A percentile compares a stretch with the other conserved stretches of the same genome.
Conservation (phyloP, 1,140 invertebrate species). For the Pteromalus puparum region DNA sequence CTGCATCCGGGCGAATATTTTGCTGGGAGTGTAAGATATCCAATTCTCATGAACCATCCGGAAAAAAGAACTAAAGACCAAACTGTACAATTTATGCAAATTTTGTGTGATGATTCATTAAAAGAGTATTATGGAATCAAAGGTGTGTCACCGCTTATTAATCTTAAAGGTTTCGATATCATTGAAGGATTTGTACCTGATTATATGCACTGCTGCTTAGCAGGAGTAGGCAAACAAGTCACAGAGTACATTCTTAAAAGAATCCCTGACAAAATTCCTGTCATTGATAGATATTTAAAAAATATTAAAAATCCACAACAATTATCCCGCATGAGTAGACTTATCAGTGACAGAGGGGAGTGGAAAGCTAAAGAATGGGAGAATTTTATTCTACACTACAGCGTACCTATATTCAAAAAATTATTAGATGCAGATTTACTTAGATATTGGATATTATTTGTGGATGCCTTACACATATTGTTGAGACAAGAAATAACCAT, state of each 20-base stretch:
- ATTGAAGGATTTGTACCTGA: constrained; percentile 10
- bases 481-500: constrained; percentile 28
- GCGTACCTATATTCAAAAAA: constrained; percentile 26
- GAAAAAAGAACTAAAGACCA: background rate
- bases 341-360: constrained; percentile 21
- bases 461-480: constrained; percentile 28
- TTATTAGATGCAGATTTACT: constrained; percentile 36
- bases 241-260: constrained; percentile 2
- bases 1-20: background rate
- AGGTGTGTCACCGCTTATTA: background rate
- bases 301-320: constrained; percentile 40
- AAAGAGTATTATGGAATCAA: constrained; percentile 17
- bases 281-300: background rate
- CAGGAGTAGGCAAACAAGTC: constrained; percentile 2
- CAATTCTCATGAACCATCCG: background rate
- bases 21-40: background rate
- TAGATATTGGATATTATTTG: constrained; percentile 36
- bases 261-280: background rate
- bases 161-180: constrained; percentile 15
- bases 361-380: constrained; percentile 55
- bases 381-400: constrained; percentile 51
- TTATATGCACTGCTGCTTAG: constrained; percentile 12
- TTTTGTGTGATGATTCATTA: constrained; percentile 12
- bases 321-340: constrained; percentile 28
- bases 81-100: background rate